These are phyloP conservation scores for Leucophenga montana DNA, from an alignment of 2,888 invertebrate species.

Conservation along the genomic window DNA sequence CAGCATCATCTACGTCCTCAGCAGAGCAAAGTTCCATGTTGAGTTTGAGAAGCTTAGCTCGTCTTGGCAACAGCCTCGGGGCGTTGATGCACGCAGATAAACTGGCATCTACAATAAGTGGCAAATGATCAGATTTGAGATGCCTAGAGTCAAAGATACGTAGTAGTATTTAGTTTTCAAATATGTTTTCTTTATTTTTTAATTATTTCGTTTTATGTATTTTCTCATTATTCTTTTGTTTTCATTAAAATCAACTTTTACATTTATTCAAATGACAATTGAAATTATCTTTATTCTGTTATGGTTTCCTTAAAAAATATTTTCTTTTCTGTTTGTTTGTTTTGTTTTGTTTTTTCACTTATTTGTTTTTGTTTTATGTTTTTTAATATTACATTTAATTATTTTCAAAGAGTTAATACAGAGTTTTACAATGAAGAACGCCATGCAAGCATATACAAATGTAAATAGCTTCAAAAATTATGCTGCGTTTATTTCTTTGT, in stretches of 20 bases:
- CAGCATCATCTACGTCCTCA: no score
- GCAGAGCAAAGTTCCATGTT: no score
- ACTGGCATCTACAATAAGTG: no score
- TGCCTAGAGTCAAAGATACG: no score
- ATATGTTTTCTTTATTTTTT: constrained; percentile 20
- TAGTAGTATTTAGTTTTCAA: constrained; percentile 12
- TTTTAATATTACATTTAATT: background rate
- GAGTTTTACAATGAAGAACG: constrained; percentile 3
- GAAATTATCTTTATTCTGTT: constrained; percentile 19
- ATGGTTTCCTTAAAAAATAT: background rate
- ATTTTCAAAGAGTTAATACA: background rate
- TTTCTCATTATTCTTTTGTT: constrained; percentile 29
- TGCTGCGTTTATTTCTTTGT: constrained; percentile 26
- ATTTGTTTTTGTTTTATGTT: background rate
- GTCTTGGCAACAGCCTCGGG: no score
- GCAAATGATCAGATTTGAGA: no score
- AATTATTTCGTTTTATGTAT: constrained; percentile 9
- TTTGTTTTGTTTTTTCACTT: background rate
- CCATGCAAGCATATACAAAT: background rate
- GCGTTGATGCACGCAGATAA: no score
- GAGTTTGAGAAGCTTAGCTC: no score
- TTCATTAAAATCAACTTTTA: constrained; percentile 63
- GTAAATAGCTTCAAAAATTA: constrained; percentile 11
- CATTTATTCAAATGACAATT: constrained; percentile 56
- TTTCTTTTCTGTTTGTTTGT: background rate